Base-by-base conservation (phyloP, 2,888 invertebrate genomes). In the Thereva nobilitata region DNA sequence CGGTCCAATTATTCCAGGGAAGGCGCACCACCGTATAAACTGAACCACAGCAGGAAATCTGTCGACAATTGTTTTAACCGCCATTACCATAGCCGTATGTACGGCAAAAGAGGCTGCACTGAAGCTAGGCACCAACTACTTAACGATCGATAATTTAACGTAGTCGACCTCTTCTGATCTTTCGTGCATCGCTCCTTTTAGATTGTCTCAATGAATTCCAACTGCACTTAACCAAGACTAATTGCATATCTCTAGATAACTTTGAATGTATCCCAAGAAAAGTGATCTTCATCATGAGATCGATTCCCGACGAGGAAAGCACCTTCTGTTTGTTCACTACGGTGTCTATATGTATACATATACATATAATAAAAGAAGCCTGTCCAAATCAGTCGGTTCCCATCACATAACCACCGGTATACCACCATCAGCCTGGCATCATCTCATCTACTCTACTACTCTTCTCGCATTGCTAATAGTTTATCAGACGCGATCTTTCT, bases 141-240 rank as follows among this genome's bases (percentile, higher is more conserved):
- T 61, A 53, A 64, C 53, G 45, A 54, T 53, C 64, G 64, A 64
- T 64, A 64, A 64, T 64, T 64, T 53, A 64, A 64, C 64, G 38
- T 64, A 53, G 54, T 23, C 45, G 53, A 64, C 64, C 64, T 23
- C 23, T 64, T 53, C 45, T 53, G 64, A 64, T 64, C 64, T 64
- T 64, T 54, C 53, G 53, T 64, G 64, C 42, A 64, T 54, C 53
- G 53, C 37, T 53, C 37, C 54, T 54, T 54, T 52, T 45, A 53
- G 9, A 40, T 53, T 9, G 9, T 40, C 4, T 37, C 38, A 12
- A 12, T 34, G 35, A 38, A 45, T 38, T 40, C 10, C 53, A 45
- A 44, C 53, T 64, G 53, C 64, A 54, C 45, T 64, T 59, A 59
- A 44, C 42, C 45, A 23, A 35, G 34, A 64, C 64, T 64, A 64